These are phyloP conservation scores for Pyralis farinalis DNA, from an alignment of 2,888 invertebrate species.

Conservation along the genomic window DNA sequence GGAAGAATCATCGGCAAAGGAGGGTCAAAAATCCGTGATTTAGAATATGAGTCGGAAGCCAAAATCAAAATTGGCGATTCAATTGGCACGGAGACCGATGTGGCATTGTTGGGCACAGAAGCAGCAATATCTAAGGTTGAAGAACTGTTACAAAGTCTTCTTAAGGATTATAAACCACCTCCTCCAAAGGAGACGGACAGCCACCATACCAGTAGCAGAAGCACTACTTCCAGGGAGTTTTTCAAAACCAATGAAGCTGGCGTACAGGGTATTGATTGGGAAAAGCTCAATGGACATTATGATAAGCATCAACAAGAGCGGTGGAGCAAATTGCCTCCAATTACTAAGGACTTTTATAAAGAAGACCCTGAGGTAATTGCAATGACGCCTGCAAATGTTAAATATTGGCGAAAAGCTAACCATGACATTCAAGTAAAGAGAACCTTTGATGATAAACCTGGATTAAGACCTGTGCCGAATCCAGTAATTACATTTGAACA, in stretches of 20 bases:
- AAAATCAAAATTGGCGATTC: slow-evolving; percentile 84
- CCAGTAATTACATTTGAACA: slow-evolving; percentile 91
- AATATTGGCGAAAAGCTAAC: slow-evolving; percentile 82
- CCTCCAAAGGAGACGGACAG: slow-evolving; percentile 23
- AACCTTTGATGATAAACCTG: slow-evolving; percentile 80
- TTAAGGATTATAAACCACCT: slow-evolving; percentile 45
- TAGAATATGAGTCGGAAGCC: slow-evolving; percentile 87
- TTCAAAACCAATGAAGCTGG: slow-evolving; percentile 49
- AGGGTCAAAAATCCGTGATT: slow-evolving; percentile 92
- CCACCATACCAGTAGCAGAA: slow-evolving; percentile 20
- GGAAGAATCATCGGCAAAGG: slow-evolving; percentile 87
- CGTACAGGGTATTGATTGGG: slow-evolving; percentile 80
- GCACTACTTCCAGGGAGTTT: slow-evolving; percentile 39
- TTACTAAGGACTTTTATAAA: slow-evolving; percentile 91
- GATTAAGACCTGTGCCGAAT: slow-evolving; percentile 83
- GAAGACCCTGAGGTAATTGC: slow-evolving; percentile 87
- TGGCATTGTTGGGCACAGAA: slow-evolving; percentile 73
- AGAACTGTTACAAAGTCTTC: slow-evolving; percentile 50
- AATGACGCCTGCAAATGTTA: slow-evolving; percentile 83
- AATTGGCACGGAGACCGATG: slow-evolving; percentile 48
- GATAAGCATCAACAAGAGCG: slow-evolving; percentile 77
- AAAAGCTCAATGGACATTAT: slow-evolving; percentile 74
- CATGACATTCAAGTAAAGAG: slow-evolving; percentile 88
- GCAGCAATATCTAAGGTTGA: slow-evolving; percentile 72
- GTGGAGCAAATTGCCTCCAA: slow-evolving; percentile 84